A percentile compares a stretch with the other conserved stretches of the same genome.
Conservation (phyloP, 1,140 invertebrate species). For the Pollicipes pollicipes region DNA sequence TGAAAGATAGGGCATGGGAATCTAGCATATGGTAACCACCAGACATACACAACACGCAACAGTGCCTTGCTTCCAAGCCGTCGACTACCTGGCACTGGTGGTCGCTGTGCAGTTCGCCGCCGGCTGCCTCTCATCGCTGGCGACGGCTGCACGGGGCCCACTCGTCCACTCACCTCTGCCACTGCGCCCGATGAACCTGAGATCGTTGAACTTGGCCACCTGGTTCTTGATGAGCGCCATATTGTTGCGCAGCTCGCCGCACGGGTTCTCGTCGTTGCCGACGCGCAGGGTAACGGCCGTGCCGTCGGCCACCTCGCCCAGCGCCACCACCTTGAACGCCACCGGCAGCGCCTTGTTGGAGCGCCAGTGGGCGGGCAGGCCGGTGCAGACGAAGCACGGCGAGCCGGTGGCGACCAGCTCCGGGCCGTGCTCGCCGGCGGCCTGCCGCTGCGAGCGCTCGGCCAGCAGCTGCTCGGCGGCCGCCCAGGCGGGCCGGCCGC, state of each 20-base stretch:
- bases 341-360: constrained; percentile 99
- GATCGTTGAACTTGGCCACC: too few species aligned
- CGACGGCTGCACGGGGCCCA: too few species aligned
- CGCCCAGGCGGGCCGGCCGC: neutral
- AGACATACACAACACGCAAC: too few species aligned
- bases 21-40: too few species aligned
- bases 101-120: too few species aligned
- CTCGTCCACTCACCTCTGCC: constrained; percentile 89
- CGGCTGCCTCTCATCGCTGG: too few species aligned
- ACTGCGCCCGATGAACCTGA: constrained; percentile 87
- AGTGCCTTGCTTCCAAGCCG: too few species aligned
- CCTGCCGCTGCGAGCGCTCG: neutral
- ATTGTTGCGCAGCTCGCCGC: constrained; percentile 78
- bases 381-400: constrained; percentile 85
- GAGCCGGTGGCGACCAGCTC: constrained; percentile 80
- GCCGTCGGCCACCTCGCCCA: constrained; percentile 83
- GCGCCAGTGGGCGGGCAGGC: constrained; percentile 81
- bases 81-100: too few species aligned
- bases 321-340: constrained; percentile 61
- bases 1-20: too few species aligned
- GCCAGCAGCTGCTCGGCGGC: neutral
- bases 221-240: constrained; percentile 92
- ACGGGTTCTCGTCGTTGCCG: constrained; percentile 94
- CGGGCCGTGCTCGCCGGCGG: constrained; percentile 53
- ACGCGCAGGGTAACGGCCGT: constrained; percentile 82